phyloP scores from a whole-genome alignment of 2,797 vertebrate species.

The Pristis pectinata region DNA sequence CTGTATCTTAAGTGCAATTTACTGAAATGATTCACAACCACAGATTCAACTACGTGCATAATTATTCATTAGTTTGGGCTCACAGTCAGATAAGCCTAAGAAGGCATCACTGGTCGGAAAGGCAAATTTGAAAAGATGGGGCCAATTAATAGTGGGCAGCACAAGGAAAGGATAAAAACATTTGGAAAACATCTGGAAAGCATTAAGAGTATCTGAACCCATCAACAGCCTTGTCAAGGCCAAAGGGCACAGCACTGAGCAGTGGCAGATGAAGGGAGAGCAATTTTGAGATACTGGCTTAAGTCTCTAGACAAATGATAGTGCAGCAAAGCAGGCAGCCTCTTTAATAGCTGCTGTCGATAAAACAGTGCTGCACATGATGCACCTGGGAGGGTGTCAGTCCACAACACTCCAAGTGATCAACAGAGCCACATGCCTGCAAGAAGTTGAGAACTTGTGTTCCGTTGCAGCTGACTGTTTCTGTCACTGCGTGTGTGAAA shows the following conservation, averaged over 20 bases:
- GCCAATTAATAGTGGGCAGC: not conserved
- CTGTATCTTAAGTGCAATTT: not conserved
- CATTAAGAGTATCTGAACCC: not conserved
- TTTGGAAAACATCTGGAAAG: not conserved
- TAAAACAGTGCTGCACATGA: not conserved
- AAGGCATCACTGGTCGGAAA: not conserved
- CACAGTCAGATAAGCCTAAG: not conserved
- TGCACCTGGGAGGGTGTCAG: not conserved
- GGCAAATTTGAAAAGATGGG: not conserved
- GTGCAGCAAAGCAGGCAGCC: not conserved
- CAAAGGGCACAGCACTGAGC: not conserved
- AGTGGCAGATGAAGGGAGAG: not conserved
- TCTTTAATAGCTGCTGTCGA: not conserved
- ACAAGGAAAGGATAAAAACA: not conserved
- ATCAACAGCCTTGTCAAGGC: not conserved
- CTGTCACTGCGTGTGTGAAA: not conserved
- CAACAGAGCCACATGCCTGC: not conserved
- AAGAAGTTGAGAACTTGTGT: not conserved
- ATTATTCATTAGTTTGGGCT: not conserved
- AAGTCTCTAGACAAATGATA: not conserved
- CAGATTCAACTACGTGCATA: not conserved
- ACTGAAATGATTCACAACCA: not conserved
- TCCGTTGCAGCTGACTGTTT: not conserved
- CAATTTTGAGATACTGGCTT: not conserved
- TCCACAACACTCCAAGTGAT: not conserved